Evolutionary conservation across 2,888 invertebrate species (phyloP).

Genomic region (Apotomis turbidana): DNA sequence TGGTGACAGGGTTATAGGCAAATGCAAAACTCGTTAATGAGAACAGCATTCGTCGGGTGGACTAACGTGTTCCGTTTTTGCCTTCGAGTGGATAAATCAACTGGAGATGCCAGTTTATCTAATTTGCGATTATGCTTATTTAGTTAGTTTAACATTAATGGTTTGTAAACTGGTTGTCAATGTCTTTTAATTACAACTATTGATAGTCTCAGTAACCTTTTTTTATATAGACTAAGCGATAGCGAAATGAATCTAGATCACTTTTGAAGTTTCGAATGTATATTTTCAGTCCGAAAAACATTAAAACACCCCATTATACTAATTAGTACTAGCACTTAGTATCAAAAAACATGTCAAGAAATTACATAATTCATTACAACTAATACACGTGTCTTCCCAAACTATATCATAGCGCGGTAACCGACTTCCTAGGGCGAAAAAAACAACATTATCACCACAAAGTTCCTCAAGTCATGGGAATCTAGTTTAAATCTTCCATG

Average conservation of each 20-base stretch:
- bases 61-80: constrained; percentile 6
- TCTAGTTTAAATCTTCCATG: not conserved
- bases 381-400: not conserved
- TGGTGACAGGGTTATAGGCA: constrained; percentile 16
- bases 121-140: not conserved
- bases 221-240: too few species aligned
- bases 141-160: too few species aligned
- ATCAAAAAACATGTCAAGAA: too few species aligned
- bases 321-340: too few species aligned
- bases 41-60: constrained; percentile 5
- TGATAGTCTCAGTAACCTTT: too few species aligned
- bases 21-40: constrained; percentile 19
- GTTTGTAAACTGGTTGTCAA: too few species aligned
- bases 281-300: too few species aligned
- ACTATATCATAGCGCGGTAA: not conserved
- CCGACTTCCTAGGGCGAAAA: constrained; percentile 17
- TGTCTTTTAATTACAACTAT: too few species aligned
- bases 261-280: too few species aligned
- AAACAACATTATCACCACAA: constrained; percentile 5
- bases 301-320: too few species aligned
- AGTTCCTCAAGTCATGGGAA: constrained; percentile 24
- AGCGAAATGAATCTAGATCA: too few species aligned
- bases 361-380: not conserved
- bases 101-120: not conserved
- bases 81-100: constrained; percentile 1